phyloP scores from a whole-genome alignment of 2,797 vertebrate genomes.

The Selene dorsalis region DNA sequence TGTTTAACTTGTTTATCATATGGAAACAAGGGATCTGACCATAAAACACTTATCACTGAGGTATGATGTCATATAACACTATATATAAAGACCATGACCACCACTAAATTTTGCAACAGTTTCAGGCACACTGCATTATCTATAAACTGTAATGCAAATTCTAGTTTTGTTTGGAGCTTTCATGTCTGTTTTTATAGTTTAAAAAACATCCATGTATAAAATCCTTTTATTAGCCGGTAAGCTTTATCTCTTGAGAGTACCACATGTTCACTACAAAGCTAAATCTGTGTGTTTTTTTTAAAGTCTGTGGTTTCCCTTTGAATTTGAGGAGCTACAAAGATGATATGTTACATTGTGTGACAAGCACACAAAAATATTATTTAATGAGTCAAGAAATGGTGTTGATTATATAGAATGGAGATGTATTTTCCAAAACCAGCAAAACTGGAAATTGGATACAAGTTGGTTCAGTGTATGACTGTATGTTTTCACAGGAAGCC shows the following conservation, averaged over 20 bases:
- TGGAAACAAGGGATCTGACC: neutral
- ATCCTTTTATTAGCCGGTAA: neutral
- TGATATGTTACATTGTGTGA: constrained; percentile 17
- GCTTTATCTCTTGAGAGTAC: neutral
- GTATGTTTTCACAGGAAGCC: constrained; percentile 29
- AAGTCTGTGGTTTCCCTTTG: constrained; percentile 13
- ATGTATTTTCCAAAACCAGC: constrained; percentile 37
- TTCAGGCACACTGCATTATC: neutral
- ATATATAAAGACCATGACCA: neutral
- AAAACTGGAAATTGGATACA: constrained; percentile 16
- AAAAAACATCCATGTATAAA: too few species aligned
- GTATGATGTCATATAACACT: neutral
- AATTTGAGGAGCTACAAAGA: constrained; percentile 8
- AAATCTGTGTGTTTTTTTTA: neutral
- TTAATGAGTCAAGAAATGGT: constrained; percentile 33
- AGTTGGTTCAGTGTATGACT: constrained; percentile 1
- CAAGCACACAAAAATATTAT: constrained; percentile 28
- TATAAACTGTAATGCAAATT: neutral
- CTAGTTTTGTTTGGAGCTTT: neutral
- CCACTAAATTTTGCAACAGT: neutral
- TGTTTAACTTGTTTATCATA: neutral
- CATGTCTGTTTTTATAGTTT: too few species aligned
- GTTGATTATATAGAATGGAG: constrained; percentile 4
- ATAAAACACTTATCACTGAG: neutral
- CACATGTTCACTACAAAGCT: neutral